These are phyloP conservation scores for Platerodrilus igneus DNA, from an alignment of 2,888 invertebrate species.

Conservation along the genomic window DNA sequence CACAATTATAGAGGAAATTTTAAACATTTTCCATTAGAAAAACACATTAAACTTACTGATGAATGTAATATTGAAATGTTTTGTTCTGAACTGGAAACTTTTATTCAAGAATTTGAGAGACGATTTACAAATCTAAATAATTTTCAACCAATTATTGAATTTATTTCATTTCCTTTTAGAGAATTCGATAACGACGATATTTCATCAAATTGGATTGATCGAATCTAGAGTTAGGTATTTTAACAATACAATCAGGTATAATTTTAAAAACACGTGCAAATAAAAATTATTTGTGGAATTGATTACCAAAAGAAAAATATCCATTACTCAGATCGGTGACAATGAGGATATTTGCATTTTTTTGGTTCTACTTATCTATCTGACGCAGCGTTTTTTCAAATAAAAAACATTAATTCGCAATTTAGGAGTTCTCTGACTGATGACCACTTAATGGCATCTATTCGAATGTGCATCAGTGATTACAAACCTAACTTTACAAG, in stretches of 20 bases:
- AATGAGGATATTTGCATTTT: constrained; percentile 18
- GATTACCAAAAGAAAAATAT: constrained; percentile 18
- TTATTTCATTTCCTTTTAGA: constrained; percentile 15
- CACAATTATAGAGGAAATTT: too few species aligned
- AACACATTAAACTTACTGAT: constrained; percentile 2
- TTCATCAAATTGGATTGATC: constrained; percentile 16
- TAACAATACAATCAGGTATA: constrained; percentile 17
- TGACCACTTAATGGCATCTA: constrained; percentile 16
- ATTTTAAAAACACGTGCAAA: constrained; percentile 18
- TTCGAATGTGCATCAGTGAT: constrained; percentile 16
- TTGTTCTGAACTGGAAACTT: constrained; percentile 5
- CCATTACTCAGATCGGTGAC: constrained; percentile 16
- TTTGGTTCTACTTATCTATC: constrained; percentile 18
- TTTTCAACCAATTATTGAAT: too few species aligned
- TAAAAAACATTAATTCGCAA: constrained; percentile 17
- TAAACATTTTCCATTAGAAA: not conserved
- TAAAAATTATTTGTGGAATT: constrained; percentile 19
- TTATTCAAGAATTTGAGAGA: too few species aligned
- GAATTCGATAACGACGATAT: constrained; percentile 14
- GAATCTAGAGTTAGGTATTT: constrained; percentile 17
- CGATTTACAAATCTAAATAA: constrained; percentile 11
- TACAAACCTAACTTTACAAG: constrained; percentile 14
- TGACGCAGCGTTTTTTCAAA: constrained; percentile 14
- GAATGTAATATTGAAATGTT: constrained; percentile 6
- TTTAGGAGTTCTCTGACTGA: constrained; percentile 18